phyloP scores from a whole-genome alignment of 1,140 invertebrate genomes.

The Himalopsyche phryganea region DNA sequence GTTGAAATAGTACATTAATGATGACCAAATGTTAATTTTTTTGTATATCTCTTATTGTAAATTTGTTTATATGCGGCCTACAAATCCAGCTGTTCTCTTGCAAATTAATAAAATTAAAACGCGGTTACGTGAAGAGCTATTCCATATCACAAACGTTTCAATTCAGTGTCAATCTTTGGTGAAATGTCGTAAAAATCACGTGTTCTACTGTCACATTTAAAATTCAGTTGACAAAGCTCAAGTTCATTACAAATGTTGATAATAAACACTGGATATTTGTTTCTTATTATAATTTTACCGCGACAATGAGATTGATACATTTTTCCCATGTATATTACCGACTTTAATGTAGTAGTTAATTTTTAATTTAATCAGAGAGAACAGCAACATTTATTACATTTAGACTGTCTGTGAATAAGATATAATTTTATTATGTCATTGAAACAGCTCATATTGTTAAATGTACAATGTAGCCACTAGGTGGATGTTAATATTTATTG shows the following conservation, averaged over 20 bases:
- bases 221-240: too few relatives aligned
- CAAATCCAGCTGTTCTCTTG: constrained; percentile 12
- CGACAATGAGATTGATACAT: too few relatives aligned
- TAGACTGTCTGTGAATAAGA: constrained; percentile 15
- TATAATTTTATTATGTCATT: constrained; percentile 5
- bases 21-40: constrained; percentile 3
- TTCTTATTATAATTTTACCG: too few relatives aligned
- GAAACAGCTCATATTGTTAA: constrained; percentile 7
- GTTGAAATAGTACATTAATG: not conserved
- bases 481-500: constrained; percentile 14
- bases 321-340: too few relatives aligned
- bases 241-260: too few relatives aligned
- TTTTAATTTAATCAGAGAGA: too few relatives aligned
- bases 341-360: too few relatives aligned
- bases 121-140: not conserved
- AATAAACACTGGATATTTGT: too few relatives aligned
- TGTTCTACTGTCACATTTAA: too few relatives aligned
- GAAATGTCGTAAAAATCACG: too few relatives aligned
- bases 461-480: constrained; percentile 12
- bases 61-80: constrained; percentile 4
- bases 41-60: constrained; percentile 4
- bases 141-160: too few relatives aligned
- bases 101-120: not conserved
- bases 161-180: too few relatives aligned
- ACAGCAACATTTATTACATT: constrained; percentile 3